Evolutionary conservation across 2,113 vertebrate genomes (phyloP).

Genomic region (Ornithorhynchus anatinus): DNA sequence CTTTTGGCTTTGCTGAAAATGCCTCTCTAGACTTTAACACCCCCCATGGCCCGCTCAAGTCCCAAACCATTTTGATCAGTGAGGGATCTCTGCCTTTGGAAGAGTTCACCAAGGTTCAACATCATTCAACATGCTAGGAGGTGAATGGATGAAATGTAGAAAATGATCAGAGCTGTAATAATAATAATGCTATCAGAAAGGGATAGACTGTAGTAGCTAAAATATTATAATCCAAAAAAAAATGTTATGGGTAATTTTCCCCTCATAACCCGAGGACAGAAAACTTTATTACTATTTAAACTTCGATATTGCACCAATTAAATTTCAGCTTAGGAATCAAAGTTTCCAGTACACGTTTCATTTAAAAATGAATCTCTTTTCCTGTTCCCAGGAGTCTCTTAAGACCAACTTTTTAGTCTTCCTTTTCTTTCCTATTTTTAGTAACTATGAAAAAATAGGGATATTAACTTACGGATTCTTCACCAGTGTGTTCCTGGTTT

Average conservation of each 20-base stretch:
- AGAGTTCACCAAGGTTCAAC: slow-evolving; percentile 15
- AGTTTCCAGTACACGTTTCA: slow-evolving; percentile 54
- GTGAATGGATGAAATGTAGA: neutral
- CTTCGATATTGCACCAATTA: slow-evolving; percentile 59
- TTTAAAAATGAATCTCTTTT: slow-evolving; percentile 48
- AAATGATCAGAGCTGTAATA: slow-evolving; percentile 3
- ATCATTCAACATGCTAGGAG: slow-evolving; percentile 1
- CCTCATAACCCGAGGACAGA: slow-evolving; percentile 59
- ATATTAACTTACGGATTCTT: slow-evolving; percentile 37
- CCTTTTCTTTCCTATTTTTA: slow-evolving; percentile 32
- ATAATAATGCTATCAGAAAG: slow-evolving; percentile 4
- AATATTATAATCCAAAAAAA: slow-evolving; percentile 42
- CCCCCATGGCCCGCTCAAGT: neutral
- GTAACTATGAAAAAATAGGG: slow-evolving; percentile 55
- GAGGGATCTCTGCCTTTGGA: neutral
- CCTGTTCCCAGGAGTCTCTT: slow-evolving; percentile 34
- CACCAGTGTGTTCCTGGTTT: slow-evolving; percentile 36
- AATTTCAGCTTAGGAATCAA: slow-evolving; percentile 53
- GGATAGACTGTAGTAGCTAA: slow-evolving; percentile 6
- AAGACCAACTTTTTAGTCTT: slow-evolving; percentile 49
- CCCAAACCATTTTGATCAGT: slow-evolving; percentile 23
- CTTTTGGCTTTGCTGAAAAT: slow-evolving; percentile 30
- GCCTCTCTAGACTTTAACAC: slow-evolving; percentile 2
- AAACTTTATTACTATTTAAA: slow-evolving; percentile 65
- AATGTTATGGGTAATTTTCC: slow-evolving; percentile 53